A percentile compares a stretch with the other conserved stretches of the same genome.
These are phyloP conservation scores for Nebria brevicollis DNA, from an alignment of 2,888 invertebrate genomes.

Conservation along the genomic window DNA sequence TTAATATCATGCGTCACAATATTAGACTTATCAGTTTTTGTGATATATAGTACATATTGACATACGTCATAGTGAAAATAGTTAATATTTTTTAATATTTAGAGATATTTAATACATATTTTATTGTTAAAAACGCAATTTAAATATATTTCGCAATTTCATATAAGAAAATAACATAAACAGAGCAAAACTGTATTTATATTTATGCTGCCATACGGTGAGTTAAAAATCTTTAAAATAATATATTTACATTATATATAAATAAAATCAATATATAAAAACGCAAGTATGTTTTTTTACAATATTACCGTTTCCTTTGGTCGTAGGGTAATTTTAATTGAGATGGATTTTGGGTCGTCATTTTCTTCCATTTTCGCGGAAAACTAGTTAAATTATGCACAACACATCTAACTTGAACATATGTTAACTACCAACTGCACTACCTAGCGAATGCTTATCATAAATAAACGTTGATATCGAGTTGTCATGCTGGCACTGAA, in stretches of 20 bases:
- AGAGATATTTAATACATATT: too few relatives aligned
- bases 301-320: slow-evolving; percentile 35
- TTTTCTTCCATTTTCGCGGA: slow-evolving; percentile 34
- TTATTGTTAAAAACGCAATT: too few relatives aligned
- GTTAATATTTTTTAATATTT: too few relatives aligned
- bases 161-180: too few relatives aligned
- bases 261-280: slow-evolving; percentile 10
- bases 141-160: too few relatives aligned
- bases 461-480: slow-evolving; percentile 40
- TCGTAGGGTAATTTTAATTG: slow-evolving; percentile 48
- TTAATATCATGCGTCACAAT: too few relatives aligned
- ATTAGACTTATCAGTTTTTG: too few relatives aligned
- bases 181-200: too few relatives aligned
- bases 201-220: too few relatives aligned
- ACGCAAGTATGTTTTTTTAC: background rate
- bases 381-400: slow-evolving; percentile 18
- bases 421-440: slow-evolving; percentile 35
- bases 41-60: too few relatives aligned
- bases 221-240: background rate
- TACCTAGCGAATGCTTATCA: slow-evolving; percentile 36
- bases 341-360: slow-evolving; percentile 37
- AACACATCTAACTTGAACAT: slow-evolving; percentile 28
- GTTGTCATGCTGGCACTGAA: slow-evolving; percentile 33
- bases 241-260: background rate
- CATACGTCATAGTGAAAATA: too few relatives aligned